Conservation (phyloP, 2,888 invertebrate genomes). For the Hesperia comma region DNA sequence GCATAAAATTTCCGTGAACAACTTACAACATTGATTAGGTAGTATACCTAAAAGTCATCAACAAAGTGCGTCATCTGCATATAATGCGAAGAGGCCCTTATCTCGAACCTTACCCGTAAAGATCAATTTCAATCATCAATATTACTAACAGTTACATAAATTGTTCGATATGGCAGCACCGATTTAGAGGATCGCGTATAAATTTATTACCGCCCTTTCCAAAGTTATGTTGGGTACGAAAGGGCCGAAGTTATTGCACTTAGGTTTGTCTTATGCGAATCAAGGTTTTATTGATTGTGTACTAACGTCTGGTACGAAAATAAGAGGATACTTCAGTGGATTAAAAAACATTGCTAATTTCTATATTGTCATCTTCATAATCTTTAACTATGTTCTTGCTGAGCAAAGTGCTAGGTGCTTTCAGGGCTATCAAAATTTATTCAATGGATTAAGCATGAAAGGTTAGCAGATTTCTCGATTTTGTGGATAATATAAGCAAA, state of each 20-base stretch:
- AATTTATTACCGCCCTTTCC: constrained; percentile 17
- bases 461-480: no score
- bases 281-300: constrained; percentile 5
- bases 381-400: no score
- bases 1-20: no score
- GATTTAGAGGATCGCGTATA: constrained; percentile 24
- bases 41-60: no score
- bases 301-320: background rate
- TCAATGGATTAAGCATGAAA: no score
- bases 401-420: no score
- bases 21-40: no score
- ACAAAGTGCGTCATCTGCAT: no score
- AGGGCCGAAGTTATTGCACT: constrained; percentile 1
- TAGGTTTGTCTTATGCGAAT: background rate
- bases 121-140: constrained; percentile 10
- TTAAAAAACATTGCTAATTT: no score
- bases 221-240: constrained; percentile 7
- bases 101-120: background rate
- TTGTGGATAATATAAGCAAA: no score
- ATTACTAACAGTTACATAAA: constrained; percentile 17
- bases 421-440: no score
- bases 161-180: constrained; percentile 21
- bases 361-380: no score
- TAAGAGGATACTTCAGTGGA: background rate
- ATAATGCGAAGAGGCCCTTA: constrained; percentile 1